These are phyloP conservation scores for Neria commutata DNA, from an alignment of 2,888 invertebrate genomes.

Conservation along the genomic window DNA sequence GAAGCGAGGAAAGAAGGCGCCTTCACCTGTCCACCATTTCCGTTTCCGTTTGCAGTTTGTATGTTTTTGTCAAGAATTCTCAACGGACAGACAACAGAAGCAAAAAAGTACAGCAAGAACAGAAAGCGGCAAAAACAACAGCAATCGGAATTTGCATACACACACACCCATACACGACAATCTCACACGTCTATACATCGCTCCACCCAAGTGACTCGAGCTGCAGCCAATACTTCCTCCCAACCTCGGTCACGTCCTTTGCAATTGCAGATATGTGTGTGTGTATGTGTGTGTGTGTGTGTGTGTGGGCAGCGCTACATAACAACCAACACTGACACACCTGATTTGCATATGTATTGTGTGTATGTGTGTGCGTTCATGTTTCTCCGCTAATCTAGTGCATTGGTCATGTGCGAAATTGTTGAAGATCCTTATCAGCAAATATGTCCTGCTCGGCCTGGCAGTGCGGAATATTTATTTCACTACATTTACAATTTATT, in stretches of 20 bases:
- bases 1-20: no score
- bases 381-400: constrained; percentile 39
- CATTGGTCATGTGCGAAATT: constrained; percentile 54
- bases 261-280: constrained; percentile 1
- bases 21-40: no score
- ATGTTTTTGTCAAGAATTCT: neutral
- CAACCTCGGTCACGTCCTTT: no score
- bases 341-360: no score
- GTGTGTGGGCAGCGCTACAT: no score
- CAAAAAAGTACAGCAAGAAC: neutral
- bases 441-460: constrained; percentile 22
- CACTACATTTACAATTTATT: constrained; percentile 54
- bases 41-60: neutral
- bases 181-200: no score
- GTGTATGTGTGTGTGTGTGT: constrained; percentile 41
- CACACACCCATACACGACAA: no score
- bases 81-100: neutral
- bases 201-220: no score
- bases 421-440: constrained; percentile 53
- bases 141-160: no score
- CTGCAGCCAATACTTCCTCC: no score
- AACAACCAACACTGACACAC: neutral
- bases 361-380: constrained; percentile 42
- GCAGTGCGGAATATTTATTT: constrained; percentile 50
- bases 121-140: neutral